Base-by-base conservation (phyloP, 2,797 vertebrate genomes). In the Girardinus metallicus region DNA sequence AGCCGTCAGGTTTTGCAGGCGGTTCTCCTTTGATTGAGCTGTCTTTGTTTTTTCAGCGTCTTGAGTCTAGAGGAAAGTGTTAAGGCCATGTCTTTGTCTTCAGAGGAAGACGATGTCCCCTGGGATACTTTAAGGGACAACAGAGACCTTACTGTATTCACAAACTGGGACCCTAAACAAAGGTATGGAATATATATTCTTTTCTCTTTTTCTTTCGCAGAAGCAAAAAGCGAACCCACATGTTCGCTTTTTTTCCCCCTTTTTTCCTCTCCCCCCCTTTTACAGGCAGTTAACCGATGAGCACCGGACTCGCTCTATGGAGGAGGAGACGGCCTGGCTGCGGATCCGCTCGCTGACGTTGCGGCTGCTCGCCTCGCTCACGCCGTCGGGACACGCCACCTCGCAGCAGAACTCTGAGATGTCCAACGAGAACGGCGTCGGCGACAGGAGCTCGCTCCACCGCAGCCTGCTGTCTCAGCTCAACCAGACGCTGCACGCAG, bases 31-130 rank as follows among this genome's bases (percentile, higher is more conserved):
- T 83, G 8, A 47, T 55, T 29, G 12, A 4, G 62, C 66, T 77
- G 72, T 72, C 43, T 75, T 39, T 77, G 29, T 79, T 39, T 85
- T 53, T 75, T 1, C 84, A 91, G 93, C 26, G 89, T 94, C 64
- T 92, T 96, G 82, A 97, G 96, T 91, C 95, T 99, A 94, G 97
- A 99, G 94, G 98, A 99, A 91, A 99, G 96, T 83, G 96, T 99
- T 91, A 99, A 97, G 92, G 96, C 98, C 87, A 99, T 99, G 98
- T 96, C 97, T 90, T 91, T 99, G 88, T 97, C 91, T 91, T 96
- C 97, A n/a, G 98, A 99, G 87, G 98, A 99, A 83, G 98, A 99
- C 18, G 98, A 99, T 93, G 97, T 99, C 95, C 98, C 97, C 0
- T 99, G 98, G 98, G 96, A 97, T 53, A 96, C 91, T 44, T 89